A percentile compares a stretch with the other conserved stretches of the same genome.
phyloP scores from a whole-genome alignment of 2,797 vertebrate species.

The Myotis planiceps region DNA sequence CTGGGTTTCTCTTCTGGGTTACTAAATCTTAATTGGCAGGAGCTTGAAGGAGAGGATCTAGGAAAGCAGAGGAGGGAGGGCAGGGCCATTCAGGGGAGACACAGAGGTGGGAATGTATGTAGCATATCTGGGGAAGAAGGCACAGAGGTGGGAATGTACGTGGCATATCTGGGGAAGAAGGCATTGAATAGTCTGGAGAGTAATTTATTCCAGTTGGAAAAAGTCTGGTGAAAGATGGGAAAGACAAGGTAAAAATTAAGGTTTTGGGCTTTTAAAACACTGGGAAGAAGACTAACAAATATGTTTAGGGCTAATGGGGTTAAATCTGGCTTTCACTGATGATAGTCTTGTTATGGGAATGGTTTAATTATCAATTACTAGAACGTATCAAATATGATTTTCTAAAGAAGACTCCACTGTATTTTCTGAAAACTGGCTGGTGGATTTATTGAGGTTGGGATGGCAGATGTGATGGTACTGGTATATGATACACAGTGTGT shows the following conservation, averaged over 20 bases:
- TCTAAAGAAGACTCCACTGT: background rate
- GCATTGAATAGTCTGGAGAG: background rate
- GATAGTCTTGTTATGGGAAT: background rate
- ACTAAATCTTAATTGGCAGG: background rate
- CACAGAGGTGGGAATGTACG: background rate
- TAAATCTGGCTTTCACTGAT: background rate
- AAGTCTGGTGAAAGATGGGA: background rate
- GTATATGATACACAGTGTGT: background rate
- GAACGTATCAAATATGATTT: conserved; percentile 16
- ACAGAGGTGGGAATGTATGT: background rate
- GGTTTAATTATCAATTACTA: background rate
- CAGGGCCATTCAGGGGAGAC: background rate
- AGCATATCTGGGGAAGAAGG: background rate
- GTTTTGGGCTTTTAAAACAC: background rate
- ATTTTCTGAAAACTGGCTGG: background rate
- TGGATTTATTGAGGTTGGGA: background rate
- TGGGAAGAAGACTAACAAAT: background rate
- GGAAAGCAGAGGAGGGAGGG: background rate
- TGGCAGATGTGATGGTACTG: background rate
- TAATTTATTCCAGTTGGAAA: background rate
- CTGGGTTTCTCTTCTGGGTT: background rate
- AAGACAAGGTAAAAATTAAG: background rate
- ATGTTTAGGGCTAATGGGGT: background rate
- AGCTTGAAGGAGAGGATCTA: background rate
- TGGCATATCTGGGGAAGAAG: background rate